Conservation (phyloP, 2,797 vertebrate genomes). For the Cuculus canorus region DNA sequence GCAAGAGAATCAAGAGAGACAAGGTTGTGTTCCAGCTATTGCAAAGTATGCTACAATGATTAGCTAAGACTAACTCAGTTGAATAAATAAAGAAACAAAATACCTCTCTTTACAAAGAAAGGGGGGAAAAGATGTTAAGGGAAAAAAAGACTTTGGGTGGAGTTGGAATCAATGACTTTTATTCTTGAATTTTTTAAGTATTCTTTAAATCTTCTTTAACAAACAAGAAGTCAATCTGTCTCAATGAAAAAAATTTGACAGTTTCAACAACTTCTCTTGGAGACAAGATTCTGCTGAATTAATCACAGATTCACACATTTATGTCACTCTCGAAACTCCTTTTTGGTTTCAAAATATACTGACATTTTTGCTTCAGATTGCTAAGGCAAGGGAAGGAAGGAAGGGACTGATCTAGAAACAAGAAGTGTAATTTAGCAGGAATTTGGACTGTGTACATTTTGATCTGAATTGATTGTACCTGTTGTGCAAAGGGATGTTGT, state of each 20-base stretch:
- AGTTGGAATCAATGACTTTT: neutral
- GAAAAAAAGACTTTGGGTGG: neutral
- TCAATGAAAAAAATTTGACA: neutral
- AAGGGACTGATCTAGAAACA: neutral
- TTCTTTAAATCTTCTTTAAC: neutral
- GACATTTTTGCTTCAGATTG: neutral
- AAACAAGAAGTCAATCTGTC: neutral
- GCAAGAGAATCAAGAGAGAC: neutral
- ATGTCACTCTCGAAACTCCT: neutral
- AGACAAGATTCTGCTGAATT: neutral
- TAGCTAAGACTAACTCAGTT: neutral
- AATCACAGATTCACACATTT: neutral
- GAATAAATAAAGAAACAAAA: constrained; percentile 11
- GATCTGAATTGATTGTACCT: neutral
- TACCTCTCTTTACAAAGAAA: neutral
- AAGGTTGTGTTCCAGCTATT: neutral
- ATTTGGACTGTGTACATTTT: neutral
- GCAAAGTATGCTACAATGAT: neutral
- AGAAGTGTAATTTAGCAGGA: neutral
- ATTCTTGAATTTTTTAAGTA: neutral
- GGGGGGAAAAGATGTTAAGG: neutral
- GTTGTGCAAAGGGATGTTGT: neutral
- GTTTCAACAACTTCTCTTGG: neutral
- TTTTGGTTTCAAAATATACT: neutral
- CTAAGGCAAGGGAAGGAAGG: neutral